Conservation (phyloP, 2,113 vertebrate species). For the Ptyas mucosa region DNA sequence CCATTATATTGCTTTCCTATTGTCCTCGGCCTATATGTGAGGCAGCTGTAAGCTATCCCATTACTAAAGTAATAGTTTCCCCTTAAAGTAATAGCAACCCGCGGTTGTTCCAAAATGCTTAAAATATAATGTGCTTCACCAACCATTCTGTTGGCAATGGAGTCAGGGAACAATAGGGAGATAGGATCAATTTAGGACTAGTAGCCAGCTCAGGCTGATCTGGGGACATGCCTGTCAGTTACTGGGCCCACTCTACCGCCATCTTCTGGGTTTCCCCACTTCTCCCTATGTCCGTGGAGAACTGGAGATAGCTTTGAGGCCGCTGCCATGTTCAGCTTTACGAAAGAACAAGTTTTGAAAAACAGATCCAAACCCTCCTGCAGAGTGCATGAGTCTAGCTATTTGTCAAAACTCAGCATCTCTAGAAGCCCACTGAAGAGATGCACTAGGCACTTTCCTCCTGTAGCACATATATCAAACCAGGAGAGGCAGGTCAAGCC, state of each 20-base stretch:
- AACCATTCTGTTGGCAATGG: neutral
- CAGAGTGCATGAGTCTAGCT: neutral
- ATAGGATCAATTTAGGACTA: neutral
- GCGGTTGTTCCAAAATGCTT: neutral
- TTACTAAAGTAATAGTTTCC: neutral
- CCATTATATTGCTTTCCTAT: neutral
- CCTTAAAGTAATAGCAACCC: neutral
- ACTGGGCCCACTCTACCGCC: neutral
- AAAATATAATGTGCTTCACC: neutral
- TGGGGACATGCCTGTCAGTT: neutral
- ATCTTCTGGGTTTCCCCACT: neutral
- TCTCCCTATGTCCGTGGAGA: neutral
- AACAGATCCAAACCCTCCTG: neutral
- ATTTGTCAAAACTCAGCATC: neutral
- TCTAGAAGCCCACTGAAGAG: neutral
- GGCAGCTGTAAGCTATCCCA: neutral
- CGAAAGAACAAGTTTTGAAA: neutral
- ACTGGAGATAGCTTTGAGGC: neutral
- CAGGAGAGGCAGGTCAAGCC: neutral
- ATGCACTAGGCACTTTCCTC: neutral
- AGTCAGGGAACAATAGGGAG: neutral
- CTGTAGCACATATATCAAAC: neutral
- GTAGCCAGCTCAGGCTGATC: neutral
- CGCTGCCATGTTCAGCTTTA: neutral
- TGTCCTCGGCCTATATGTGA: neutral